Evolutionary conservation across 2,113 vertebrate genomes (phyloP).

Genomic region (Struthidea cinerea): DNA sequence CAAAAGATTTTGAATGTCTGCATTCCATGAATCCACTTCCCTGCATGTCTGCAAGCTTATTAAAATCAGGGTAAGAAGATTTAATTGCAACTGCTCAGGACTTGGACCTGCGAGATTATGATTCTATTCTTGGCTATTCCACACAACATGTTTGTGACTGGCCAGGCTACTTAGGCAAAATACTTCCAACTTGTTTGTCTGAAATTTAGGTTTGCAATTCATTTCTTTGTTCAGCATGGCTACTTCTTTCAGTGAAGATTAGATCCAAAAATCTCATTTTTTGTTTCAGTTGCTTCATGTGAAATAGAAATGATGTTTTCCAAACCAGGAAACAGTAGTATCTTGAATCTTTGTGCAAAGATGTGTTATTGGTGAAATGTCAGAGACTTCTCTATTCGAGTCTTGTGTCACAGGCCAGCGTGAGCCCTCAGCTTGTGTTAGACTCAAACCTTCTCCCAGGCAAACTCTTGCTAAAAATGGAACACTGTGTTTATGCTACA

Average conservation of each 20-base stretch:
- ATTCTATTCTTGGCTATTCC: slow-evolving; percentile 35
- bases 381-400: neutral
- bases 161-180: neutral
- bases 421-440: slow-evolving; percentile 42
- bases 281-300: neutral
- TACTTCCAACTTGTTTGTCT: neutral
- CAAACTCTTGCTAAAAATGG: slow-evolving; percentile 50
- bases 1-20: neutral
- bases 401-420: neutral
- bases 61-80: slow-evolving; percentile 42
- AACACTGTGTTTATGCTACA: neutral
- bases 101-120: slow-evolving; percentile 17
- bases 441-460: slow-evolving; percentile 55
- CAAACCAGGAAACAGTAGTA: neutral
- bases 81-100: slow-evolving; percentile 25
- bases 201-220: neutral
- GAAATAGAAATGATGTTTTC: neutral
- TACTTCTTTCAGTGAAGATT: neutral
- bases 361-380: neutral
- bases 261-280: neutral
- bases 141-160: neutral
- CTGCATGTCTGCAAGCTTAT: neutral
- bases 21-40: neutral
- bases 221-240: neutral
- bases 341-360: neutral